phyloP scores from a whole-genome alignment of 1,140 invertebrate genomes.

The Adoxophyes honmai region DNA sequence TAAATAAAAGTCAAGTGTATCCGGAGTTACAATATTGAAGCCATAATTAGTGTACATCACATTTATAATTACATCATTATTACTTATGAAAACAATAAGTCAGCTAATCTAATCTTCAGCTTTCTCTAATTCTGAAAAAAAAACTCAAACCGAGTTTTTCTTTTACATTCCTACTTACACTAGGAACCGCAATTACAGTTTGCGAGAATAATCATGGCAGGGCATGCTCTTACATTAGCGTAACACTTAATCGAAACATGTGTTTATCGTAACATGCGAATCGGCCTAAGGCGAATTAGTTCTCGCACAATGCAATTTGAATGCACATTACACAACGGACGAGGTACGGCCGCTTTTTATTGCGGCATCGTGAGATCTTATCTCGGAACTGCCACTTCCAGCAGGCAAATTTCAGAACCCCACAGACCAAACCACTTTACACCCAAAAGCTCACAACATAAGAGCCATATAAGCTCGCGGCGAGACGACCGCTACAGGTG shows the following conservation, averaged over 20 bases:
- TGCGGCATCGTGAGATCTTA: slow-evolving; percentile 76
- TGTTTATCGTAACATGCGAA: slow-evolving; percentile 75
- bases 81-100: too few species aligned
- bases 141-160: too few species aligned
- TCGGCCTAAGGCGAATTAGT: slow-evolving; percentile 75
- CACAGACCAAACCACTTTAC: slow-evolving; percentile 33
- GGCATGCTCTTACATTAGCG: slow-evolving; percentile 32
- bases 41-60: too few species aligned
- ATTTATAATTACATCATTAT: too few species aligned
- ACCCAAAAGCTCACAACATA: slow-evolving; percentile 40
- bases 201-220: not conserved
- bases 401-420: slow-evolving; percentile 73
- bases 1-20: too few species aligned
- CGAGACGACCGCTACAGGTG: slow-evolving; percentile 32
- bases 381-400: slow-evolving; percentile 74
- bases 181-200: not conserved
- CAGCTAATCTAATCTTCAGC: too few species aligned
- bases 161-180: too few species aligned
- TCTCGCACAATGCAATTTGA: slow-evolving; percentile 77
- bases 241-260: slow-evolving; percentile 66
- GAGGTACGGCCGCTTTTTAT: slow-evolving; percentile 75
- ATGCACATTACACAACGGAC: slow-evolving; percentile 76
- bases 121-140: too few species aligned
- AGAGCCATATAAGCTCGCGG: slow-evolving; percentile 34
- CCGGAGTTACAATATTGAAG: too few species aligned